Conservation (phyloP, 2,888 invertebrate species). For the Hydriomena furcata region DNA sequence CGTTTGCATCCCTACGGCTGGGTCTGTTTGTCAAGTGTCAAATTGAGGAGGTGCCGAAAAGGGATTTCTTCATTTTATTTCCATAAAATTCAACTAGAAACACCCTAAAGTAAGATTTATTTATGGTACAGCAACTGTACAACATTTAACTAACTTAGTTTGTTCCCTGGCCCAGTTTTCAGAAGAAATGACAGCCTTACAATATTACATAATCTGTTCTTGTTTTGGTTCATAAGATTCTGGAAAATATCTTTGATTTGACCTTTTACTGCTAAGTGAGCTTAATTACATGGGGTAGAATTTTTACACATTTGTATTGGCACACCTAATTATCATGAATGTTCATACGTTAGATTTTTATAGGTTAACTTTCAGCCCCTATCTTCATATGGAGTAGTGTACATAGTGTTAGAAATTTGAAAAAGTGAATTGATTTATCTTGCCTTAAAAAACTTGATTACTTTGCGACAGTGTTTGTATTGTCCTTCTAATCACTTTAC, state of each 20-base stretch:
- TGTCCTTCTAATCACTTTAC: too few species aligned
- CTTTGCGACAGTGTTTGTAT: too few species aligned
- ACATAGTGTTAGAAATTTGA: too few species aligned
- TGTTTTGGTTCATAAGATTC: conserved; percentile 37
- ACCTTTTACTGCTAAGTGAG: background rate
- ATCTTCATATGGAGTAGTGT: background rate
- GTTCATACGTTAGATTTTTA: conserved; percentile 9
- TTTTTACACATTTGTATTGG: background rate
- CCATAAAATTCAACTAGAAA: conserved; percentile 7
- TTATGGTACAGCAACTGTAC: background rate
- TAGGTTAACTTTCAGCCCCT: conserved; percentile 38
- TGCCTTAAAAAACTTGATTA: too few species aligned
- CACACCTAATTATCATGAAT: background rate
- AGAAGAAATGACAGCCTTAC: background rate
- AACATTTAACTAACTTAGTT: background rate
- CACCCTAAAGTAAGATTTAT: conserved; percentile 28
- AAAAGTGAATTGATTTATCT: too few species aligned
- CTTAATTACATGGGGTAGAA: background rate
- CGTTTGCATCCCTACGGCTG: too few species aligned
- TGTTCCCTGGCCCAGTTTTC: background rate
- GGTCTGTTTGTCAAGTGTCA: background rate
- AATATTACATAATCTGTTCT: conserved; percentile 59
- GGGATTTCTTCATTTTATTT: conserved; percentile 5
- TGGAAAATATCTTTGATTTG: background rate
- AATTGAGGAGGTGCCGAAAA: conserved; percentile 24